Base-by-base conservation (phyloP, 2,888 invertebrate genomes). In the Meloe dianella region DNA sequence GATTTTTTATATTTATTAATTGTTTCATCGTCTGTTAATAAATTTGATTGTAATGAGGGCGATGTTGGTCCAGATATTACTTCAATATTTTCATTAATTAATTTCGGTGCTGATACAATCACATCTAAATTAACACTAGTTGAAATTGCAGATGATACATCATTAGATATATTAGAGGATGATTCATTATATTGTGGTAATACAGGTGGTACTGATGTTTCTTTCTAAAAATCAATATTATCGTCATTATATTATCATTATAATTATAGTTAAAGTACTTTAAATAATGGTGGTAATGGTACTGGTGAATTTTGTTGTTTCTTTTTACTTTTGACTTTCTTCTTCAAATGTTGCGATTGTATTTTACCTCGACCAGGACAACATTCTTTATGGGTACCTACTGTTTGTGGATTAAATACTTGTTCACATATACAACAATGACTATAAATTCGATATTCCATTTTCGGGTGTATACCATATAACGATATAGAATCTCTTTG, bases 391-490 rank as follows among this genome's bases (percentile, higher is more conserved):
- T 77, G 77, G 35, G 66, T 64, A 62, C 71, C 61, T n/a, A 74
- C 70, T 60, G 73, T 71, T 22, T 66, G 71, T 14, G 80, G 81
- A 67, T 79, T 75, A 65, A 81, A 75, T 54, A 81, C 79, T 73
- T 69, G 73, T 60, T 77, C 77, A 70, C 83, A 82, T 61, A 79
- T 78, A 64, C 77, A 80, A 71, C 83, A 83, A 66, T 78, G 79
- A 59, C 75, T 76, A 67, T 80, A 79, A n/a, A 80, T 73, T 60
- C 78, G 73, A 65, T 76, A 76, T 67, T 83, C 83, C 77, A 82
- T 77, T 74, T 82, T 81, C 7, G 83, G 83, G 66, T 79, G 81
- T 9, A 74, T 76, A 29, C 83, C 83, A 73, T 81, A 83, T 38
- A 83, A 67, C 32, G 74, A 74, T 67, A 81, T 78, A 73, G 82